These are phyloP conservation scores for Solea senegalensis DNA, from an alignment of 2,113 vertebrate genomes.

Conservation along the genomic window DNA sequence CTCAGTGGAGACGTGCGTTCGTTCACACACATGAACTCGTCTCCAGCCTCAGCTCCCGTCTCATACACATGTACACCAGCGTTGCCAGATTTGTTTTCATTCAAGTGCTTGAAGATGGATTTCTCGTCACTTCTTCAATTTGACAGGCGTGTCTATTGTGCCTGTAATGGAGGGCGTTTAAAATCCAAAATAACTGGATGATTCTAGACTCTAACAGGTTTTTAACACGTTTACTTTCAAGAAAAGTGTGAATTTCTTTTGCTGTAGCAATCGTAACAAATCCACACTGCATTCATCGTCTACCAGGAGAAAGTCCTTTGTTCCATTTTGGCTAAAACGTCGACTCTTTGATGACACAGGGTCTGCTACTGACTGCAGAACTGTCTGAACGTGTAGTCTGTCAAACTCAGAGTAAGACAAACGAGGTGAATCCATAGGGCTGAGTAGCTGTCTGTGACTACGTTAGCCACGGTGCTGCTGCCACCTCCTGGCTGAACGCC, in stretches of 20 bases:
- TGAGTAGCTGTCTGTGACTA: conserved; percentile 16
- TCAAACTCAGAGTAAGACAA: conserved; percentile 30
- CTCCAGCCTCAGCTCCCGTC: conserved; percentile 12
- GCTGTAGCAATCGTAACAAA: too few species aligned
- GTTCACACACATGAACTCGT: conserved; percentile 25
- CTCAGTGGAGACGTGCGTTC: conserved; percentile 21
- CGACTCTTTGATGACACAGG: neutral
- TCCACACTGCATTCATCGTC: too few species aligned
- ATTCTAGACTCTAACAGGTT: too few species aligned
- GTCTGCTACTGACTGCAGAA: neutral
- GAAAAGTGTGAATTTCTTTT: too few species aligned
- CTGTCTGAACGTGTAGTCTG: neutral
- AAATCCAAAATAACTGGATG: too few species aligned
- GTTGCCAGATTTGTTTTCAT: neutral
- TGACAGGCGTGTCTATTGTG: too few species aligned
- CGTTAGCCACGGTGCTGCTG: conserved; percentile 57
- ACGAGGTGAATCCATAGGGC: conserved; percentile 3
- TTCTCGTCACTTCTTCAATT: too few species aligned
- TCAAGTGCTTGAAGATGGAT: neutral
- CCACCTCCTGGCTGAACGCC: conserved; percentile 62
- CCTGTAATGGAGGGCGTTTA: too few species aligned
- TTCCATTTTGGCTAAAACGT: neutral
- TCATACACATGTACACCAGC: too few species aligned
- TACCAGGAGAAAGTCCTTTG: neutral
- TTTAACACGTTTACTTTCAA: too few species aligned